These are phyloP conservation scores for Plagiodera versicolora DNA, from an alignment of 2,888 invertebrate species.

Conservation along the genomic window DNA sequence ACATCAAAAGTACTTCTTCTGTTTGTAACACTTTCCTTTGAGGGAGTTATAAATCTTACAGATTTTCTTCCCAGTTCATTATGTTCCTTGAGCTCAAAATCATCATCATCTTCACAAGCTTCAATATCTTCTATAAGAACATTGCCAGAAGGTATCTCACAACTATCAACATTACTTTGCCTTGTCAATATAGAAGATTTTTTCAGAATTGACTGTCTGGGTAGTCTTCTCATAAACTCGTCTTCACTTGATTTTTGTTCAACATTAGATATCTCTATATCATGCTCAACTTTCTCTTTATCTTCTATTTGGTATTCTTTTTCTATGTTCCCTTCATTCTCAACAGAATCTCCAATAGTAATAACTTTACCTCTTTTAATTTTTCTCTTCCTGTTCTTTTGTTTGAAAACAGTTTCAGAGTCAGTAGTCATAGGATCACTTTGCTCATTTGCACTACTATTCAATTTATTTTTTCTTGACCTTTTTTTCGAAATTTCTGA, in stretches of 20 bases:
- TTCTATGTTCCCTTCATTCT: too few species aligned
- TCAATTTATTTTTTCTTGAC: neutral
- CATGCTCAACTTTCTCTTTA: neutral
- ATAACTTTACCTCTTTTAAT: neutral
- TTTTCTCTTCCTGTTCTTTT: slow-evolving; percentile 3
- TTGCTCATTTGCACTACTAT: neutral
- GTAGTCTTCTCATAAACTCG: neutral
- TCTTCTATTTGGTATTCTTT: neutral
- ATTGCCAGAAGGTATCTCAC: neutral
- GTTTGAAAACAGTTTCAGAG: slow-evolving; percentile 4
- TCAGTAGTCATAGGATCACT: neutral
- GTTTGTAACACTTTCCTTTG: neutral
- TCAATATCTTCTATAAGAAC: neutral
- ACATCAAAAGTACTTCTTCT: slow-evolving; percentile 8
- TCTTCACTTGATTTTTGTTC: neutral
- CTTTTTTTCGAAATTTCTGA: neutral
- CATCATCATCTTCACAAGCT: neutral
- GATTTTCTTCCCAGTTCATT: slow-evolving; percentile 6
- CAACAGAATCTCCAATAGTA: neutral
- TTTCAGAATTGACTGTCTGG: neutral
- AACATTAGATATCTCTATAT: neutral
- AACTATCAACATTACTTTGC: neutral
- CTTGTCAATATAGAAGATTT: neutral
- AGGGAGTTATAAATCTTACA: slow-evolving; percentile 8
- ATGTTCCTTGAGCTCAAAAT: neutral